Evolutionary conservation across 2,888 invertebrate species (phyloP).

Genomic region (Cacoxenus indagator): DNA sequence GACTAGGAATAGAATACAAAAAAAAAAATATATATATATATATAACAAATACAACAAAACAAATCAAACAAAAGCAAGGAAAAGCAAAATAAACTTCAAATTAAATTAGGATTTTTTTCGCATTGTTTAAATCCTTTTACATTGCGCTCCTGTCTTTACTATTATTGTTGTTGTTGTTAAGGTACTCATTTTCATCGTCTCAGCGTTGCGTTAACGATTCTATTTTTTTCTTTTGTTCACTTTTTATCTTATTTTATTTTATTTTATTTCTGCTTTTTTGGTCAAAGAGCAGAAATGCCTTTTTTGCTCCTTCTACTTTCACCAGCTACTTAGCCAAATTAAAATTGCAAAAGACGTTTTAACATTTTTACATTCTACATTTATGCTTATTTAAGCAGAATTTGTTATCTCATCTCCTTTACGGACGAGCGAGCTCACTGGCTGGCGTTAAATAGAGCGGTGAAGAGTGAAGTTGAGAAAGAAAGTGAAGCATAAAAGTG

Average conservation of each 20-base stretch:
- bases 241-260: not conserved
- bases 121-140: conserved; percentile 18
- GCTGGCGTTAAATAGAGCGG: not conserved
- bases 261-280: not conserved
- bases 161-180: conserved; percentile 6
- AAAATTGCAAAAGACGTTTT: conserved; percentile 47
- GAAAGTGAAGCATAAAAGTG: not conserved
- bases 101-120: conserved; percentile 54
- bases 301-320: not conserved
- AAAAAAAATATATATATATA: not conserved
- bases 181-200: conserved; percentile 4
- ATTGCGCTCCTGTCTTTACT: conserved; percentile 14
- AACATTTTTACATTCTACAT: conserved; percentile 46
- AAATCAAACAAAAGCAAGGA: conserved; percentile 20
- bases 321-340: conserved; percentile 57
- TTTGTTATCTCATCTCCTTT: conserved; percentile 11
- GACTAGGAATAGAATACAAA: not conserved
- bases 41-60: conserved; percentile 48
- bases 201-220: not conserved
- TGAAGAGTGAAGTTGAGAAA: not conserved
- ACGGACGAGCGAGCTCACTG: not conserved
- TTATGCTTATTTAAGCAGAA: conserved; percentile 12
- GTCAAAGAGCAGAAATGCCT: not conserved
- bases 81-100: conserved; percentile 52
- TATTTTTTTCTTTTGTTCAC: not conserved